Conservation (phyloP, 2,888 invertebrate genomes). For the Venustoraphidia nigricollis region DNA sequence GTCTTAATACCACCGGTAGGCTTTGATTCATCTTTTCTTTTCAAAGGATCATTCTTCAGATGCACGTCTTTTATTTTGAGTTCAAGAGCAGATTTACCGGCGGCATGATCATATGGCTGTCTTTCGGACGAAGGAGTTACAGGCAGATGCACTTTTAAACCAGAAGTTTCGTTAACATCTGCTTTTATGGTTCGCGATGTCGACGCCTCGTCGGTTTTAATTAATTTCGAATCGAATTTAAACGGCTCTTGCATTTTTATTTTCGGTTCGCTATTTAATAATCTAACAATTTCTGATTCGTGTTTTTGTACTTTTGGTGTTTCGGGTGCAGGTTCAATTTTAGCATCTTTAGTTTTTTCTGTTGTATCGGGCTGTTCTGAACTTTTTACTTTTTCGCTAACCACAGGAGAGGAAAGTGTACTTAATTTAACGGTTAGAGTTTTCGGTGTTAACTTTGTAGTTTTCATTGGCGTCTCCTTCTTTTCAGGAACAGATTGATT, state of each 20-base stretch:
- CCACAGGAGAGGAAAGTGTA: slow-evolving; percentile 8
- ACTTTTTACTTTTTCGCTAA: slow-evolving; percentile 5
- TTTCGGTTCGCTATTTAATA: slow-evolving; percentile 10
- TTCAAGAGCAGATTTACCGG: too few species aligned
- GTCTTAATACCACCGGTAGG: slow-evolving; percentile 33
- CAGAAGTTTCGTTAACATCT: too few species aligned
- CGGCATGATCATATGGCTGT: too few species aligned
- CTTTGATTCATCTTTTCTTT: slow-evolving; percentile 24
- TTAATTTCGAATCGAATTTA: slow-evolving; percentile 4
- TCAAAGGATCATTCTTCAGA: not conserved
- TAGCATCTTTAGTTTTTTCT: not conserved
- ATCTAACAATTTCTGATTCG: slow-evolving; percentile 20
- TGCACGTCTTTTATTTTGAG: not conserved
- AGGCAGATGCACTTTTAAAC: too few species aligned
- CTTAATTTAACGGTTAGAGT: slow-evolving; percentile 8
- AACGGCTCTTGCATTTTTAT: slow-evolving; percentile 5
- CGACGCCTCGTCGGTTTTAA: not conserved
- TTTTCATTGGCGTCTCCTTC: not conserved
- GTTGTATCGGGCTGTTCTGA: slow-evolving; percentile 7
- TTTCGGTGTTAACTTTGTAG: not conserved
- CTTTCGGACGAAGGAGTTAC: too few species aligned
- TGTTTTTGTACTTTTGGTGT: slow-evolving; percentile 6
- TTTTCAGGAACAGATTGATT: not conserved
- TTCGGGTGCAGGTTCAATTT: not conserved
- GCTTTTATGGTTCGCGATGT: too few species aligned